Evolutionary conservation across 1,140 invertebrate genomes (phyloP).

Genomic region (Macrosteles quadrilineatus): DNA sequence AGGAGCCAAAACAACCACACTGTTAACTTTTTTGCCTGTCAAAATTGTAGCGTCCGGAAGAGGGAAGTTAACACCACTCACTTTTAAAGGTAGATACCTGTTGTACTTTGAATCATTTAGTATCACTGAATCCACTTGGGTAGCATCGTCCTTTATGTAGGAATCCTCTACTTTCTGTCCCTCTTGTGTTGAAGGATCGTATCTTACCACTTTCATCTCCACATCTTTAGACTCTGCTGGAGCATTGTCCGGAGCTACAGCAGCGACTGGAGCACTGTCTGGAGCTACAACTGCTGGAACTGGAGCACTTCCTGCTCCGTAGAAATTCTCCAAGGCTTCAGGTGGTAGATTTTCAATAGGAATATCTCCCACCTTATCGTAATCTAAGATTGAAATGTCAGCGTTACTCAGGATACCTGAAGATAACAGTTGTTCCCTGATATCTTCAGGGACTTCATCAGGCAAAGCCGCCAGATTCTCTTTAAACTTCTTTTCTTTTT

Average conservation of each 20-base stretch:
- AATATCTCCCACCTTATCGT: conserved; percentile 86
- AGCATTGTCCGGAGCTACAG: not conserved
- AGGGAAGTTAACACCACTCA: conserved; percentile 80
- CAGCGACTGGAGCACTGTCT: conserved; percentile 15
- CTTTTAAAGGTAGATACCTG: conserved; percentile 74
- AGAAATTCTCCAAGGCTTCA: conserved; percentile 81
- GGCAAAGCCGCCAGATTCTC: conserved; percentile 66
- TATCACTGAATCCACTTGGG: conserved; percentile 69
- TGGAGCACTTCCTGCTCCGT: conserved; percentile 61
- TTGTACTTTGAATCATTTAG: conserved; percentile 74
- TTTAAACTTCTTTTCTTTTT: conserved; percentile 56
- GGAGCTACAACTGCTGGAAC: conserved; percentile 42
- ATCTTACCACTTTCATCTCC: conserved; percentile 82
- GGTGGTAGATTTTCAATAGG: conserved; percentile 80
- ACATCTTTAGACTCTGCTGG: conserved; percentile 48
- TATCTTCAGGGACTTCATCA: conserved; percentile 83
- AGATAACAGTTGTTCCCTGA: conserved; percentile 77
- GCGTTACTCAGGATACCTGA: conserved; percentile 84
- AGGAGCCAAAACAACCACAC: conserved; percentile 79
- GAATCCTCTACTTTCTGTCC: conserved; percentile 69
- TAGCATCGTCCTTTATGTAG: conserved; percentile 71
- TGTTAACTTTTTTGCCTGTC: conserved; percentile 71
- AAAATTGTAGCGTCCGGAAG: conserved; percentile 73
- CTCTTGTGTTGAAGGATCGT: conserved; percentile 70
- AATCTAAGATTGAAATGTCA: conserved; percentile 81